Evolutionary conservation across 2,113 vertebrate species (phyloP), one percentile per base, ranked within the genome.

Genomic region (Psettodes erumei): DNA sequence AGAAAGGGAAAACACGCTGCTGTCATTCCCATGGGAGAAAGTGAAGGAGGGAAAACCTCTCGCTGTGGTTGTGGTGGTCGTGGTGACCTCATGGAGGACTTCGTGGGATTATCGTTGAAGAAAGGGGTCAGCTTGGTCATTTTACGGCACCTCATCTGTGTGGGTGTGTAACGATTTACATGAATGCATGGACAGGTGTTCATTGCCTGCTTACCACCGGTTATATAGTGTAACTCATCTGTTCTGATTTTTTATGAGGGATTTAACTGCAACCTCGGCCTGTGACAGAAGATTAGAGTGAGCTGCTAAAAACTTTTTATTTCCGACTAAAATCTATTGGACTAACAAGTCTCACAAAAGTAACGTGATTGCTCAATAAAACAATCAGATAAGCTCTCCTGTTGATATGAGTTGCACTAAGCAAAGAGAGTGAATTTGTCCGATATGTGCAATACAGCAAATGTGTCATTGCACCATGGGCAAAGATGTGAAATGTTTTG

Each of bases 21-120:
- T 77, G 56, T 69, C 63, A 80, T 90, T 88, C 77, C 71, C 64
- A 79, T 71, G 84, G 64, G 78, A 78, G 74, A 80, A 80, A 79
- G 30, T 48, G 40, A 71, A 69, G 48, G 37, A 67, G 62, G 16
- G 50, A 63, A 77, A 61, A 64, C 23, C 51, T 53, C 37, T 21
- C 32, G 60, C 45, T 75, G 71, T 72, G 84, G 74, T 67, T 78
- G 42, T 70, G 42, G 79, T 81, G 78, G 81, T 79, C 70, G 8
- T 63, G 23, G 50, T 77, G 63, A 87, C 79, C 81, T 89, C 87
- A 84, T 75, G 62, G 74, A 83, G 74, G 61, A 67, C 59, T 83
- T 80, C 32, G 68, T 73, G 77, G 69, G 76, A 66, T 50, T 37
- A 73, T 76, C 40, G 54, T 18, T 25, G 64, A 69, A 79, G 69